These are phyloP conservation scores for Tragelaphus imberbis DNA, from an alignment of 2,113 vertebrate species.

Conservation along the genomic window DNA sequence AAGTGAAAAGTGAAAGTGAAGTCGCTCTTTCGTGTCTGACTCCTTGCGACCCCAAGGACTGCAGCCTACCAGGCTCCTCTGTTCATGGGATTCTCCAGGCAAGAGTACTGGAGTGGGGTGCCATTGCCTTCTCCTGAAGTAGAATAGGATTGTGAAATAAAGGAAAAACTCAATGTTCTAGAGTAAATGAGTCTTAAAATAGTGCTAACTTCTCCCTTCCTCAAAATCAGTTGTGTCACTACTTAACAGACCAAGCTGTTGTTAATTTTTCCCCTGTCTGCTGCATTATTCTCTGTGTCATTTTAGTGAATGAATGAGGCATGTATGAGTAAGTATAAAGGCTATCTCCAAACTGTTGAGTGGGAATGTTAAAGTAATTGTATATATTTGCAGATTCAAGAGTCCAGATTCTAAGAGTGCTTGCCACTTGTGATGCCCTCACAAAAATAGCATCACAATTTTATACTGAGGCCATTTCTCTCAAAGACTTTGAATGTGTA, in stretches of 20 bases:
- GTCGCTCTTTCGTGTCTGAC: too few species aligned
- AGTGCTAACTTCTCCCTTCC: not conserved
- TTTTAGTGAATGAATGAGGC: not conserved
- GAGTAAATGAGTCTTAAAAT: not conserved
- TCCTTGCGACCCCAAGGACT: too few species aligned
- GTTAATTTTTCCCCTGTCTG: not conserved
- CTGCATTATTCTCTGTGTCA: not conserved
- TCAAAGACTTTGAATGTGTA: not conserved
- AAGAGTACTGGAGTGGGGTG: too few species aligned
- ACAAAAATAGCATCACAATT: not conserved
- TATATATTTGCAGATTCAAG: not conserved
- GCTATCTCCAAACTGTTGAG: not conserved
- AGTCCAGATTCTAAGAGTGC: not conserved
- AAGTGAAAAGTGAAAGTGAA: too few species aligned
- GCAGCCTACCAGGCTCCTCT: too few species aligned
- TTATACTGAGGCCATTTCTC: not conserved
- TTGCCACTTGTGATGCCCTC: not conserved
- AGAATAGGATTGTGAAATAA: not conserved
- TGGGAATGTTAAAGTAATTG: not conserved
- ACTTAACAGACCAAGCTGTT: not conserved
- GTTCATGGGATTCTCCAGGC: too few species aligned
- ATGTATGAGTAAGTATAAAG: not conserved
- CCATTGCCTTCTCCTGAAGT: too few species aligned
- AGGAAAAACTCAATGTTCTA: not conserved
- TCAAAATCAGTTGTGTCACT: not conserved